A percentile compares a stretch with the other conserved stretches of the same genome.
Conservation (phyloP, 2,888 invertebrate species). For the Drosophila mayaguana region DNA sequence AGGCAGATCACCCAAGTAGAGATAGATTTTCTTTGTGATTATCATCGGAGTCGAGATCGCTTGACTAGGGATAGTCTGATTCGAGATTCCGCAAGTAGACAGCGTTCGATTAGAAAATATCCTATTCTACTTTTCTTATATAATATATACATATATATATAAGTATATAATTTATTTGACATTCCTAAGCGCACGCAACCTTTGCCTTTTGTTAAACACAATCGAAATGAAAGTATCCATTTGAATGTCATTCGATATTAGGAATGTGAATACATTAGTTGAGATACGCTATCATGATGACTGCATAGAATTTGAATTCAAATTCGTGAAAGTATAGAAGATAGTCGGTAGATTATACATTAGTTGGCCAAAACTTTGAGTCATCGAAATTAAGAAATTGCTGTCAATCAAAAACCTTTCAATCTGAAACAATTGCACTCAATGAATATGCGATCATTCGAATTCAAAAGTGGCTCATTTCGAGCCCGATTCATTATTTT, state of each 20-base stretch:
- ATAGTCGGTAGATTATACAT: not conserved
- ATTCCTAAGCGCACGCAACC: not conserved
- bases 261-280: not conserved
- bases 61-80: not conserved
- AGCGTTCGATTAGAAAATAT: not conserved
- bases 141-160: not conserved
- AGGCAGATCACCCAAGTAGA: too few relatives aligned
- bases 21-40: too few relatives aligned
- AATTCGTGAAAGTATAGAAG: not conserved
- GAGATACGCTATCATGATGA: not conserved
- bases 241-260: not conserved
- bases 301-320: not conserved
- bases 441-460: not conserved
- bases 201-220: not conserved
- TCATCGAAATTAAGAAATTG: not conserved
- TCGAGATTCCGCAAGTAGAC: not conserved
- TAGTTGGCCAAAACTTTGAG: not conserved
- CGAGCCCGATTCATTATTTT: not conserved
- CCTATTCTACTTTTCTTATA: not conserved
- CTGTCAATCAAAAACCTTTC: not conserved
- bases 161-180: too few relatives aligned
- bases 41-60: not conserved
- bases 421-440: not conserved
- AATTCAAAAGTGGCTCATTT: not conserved
- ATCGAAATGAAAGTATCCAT: not conserved